Conservation (phyloP, 2,113 vertebrate genomes). For the Psittacula cyanocephala region DNA sequence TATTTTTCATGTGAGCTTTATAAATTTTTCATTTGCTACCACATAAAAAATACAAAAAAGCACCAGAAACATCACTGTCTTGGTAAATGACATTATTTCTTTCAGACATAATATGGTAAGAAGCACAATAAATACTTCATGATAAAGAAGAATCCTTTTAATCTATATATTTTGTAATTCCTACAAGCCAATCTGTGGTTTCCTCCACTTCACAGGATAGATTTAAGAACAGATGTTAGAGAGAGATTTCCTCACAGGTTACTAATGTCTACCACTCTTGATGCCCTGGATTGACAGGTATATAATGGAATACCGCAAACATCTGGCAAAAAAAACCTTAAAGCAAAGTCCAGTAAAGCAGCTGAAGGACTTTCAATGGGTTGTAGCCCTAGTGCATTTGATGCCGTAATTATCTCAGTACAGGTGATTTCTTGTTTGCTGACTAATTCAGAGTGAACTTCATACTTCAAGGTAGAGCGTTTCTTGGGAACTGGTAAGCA, state of each 20-base stretch:
- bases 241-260: constrained; percentile 6
- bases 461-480: background rate
- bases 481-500: background rate
- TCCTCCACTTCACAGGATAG: background rate
- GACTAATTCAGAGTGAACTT: background rate
- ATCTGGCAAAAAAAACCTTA: background rate
- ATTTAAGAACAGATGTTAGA: background rate
- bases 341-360: background rate
- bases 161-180: background rate
- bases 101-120: background rate
- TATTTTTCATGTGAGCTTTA: background rate
- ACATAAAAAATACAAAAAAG: background rate
- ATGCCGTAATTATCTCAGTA: background rate
- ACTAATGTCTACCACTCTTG: background rate
- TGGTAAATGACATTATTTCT: background rate
- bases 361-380: background rate
- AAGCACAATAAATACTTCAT: background rate
- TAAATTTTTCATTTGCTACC: constrained; percentile 25
- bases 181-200: background rate
- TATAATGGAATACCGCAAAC: constrained; percentile 20
- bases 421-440: background rate
- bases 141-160: background rate
- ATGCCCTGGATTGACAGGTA: constrained; percentile 2
- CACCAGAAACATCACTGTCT: background rate
- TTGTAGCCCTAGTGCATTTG: background rate